Conservation (phyloP, 2,113 vertebrate species). For the Gyps fulvus region DNA sequence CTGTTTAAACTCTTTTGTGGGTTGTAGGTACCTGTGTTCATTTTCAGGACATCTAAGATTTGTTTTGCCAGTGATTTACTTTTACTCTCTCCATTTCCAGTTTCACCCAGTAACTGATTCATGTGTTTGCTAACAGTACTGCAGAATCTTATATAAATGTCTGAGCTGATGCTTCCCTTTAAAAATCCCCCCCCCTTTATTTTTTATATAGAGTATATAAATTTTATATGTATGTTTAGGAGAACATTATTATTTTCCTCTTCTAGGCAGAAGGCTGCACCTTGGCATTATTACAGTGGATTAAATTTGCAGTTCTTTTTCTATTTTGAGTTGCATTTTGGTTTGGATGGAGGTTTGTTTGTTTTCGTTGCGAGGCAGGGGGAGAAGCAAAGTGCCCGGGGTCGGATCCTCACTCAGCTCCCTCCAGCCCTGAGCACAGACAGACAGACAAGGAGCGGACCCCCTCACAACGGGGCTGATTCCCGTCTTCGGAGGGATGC, state of each 20-base stretch:
- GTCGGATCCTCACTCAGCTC: rapidly evolving
- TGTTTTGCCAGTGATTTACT: neutral
- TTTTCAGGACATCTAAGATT: neutral
- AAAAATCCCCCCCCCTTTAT: neutral
- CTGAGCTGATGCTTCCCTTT: neutral
- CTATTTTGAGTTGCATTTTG: neutral
- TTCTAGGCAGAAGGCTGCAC: neutral
- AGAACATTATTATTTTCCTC: neutral
- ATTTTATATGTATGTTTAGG: neutral
- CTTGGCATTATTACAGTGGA: neutral
- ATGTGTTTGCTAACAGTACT: neutral
- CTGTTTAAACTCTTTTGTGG: neutral
- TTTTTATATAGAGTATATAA: neutral
- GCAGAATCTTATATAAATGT: neutral
- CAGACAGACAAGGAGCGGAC: neutral
- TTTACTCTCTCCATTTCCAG: neutral
- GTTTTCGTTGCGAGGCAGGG: neutral
- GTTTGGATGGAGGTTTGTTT: neutral
- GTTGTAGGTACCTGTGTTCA: neutral
- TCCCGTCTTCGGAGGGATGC: neutral
- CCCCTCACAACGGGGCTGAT: neutral
- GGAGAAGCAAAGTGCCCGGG: rapidly evolving
- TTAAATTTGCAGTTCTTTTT: neutral
- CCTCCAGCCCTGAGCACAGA: neutral
- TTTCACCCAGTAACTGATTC: neutral